Evolutionary conservation across 2,888 invertebrate genomes (phyloP), one percentile per base, ranked within the genome.

Genomic region (Apotomis betuletana): DNA sequence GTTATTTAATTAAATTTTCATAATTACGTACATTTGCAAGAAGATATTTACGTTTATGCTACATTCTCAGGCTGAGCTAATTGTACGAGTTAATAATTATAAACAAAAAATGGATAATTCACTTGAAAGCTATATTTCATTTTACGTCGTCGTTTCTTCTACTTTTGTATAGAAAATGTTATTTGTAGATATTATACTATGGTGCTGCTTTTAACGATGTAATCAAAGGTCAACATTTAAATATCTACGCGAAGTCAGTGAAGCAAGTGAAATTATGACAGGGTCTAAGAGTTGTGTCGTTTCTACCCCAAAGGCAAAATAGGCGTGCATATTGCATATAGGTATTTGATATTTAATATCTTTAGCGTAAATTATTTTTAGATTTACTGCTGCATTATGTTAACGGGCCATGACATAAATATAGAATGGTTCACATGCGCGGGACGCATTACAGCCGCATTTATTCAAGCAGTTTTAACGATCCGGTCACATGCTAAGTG

Each of bases 401-500:
- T 38, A 70, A 65, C 60, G 54, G 49, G n/a, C 55, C 12, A 54
- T 70, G 13, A 65, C 60, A 70, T 70, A 60, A 65, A 65, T 55
- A 70, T 38, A 27, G 67, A 52, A 70, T 60, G 38, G 54, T 70
- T 70, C 60, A 55, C 70, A 70, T 55, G 70, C 70, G 52, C 59
- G 36, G 38, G 49, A 67, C 52, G 52, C 59, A 63, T 57, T 57
- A 55, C 41, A 41, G 44, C n/a, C 55, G 59, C 59, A 70, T 69
- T 69, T 69, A 69, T 70, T 55, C 60, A 70, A 65, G 27, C 27
- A 27, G n/a, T 60, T 67, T 49, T 70, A 70, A 70, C 71, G 67
- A 55, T 13, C 27, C 27, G 61, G 67, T 67, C 61, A 36, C 67
- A 71, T 70, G 71, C 71, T 61, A 71, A 54, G 62, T 59, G 67